phyloP scores from a whole-genome alignment of 2,113 vertebrate species.

The Cervus canadensis region DNA sequence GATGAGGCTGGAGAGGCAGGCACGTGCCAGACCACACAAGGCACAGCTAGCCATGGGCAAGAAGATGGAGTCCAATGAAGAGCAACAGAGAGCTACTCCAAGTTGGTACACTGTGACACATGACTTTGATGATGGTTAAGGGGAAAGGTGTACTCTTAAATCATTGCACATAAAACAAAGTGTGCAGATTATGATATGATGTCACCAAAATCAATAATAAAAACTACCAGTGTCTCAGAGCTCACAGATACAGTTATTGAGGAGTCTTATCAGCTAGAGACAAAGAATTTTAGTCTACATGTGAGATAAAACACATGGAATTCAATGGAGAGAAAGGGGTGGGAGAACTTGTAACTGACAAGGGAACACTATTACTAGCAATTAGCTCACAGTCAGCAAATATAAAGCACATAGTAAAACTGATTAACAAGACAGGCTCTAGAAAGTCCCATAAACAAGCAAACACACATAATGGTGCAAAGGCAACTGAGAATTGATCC shows the following conservation, averaged over 20 bases:
- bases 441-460: neutral
- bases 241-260: neutral
- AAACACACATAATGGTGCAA: neutral
- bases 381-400: slow-evolving; percentile 13
- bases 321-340: neutral
- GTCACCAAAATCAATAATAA: slow-evolving; percentile 10
- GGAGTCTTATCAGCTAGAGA: neutral
- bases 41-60: neutral
- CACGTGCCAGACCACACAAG: neutral
- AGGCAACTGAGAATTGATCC: neutral
- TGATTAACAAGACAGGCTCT: slow-evolving; percentile 30
- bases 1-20: neutral
- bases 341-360: slow-evolving; percentile 1
- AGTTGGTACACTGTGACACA: neutral
- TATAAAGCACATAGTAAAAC: neutral
- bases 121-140: neutral
- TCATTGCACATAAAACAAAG: neutral
- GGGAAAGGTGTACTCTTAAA: neutral
- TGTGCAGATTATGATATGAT: neutral
- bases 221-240: neutral
- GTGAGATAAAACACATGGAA: slow-evolving; percentile 14
- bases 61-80: neutral
- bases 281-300: slow-evolving; percentile 21
- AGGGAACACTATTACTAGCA: slow-evolving; percentile 25
- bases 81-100: neutral